A percentile compares a stretch with the other conserved stretches of the same genome.
phyloP scores from a whole-genome alignment of 2,113 vertebrate genomes.

The Gallinago undulata region DNA sequence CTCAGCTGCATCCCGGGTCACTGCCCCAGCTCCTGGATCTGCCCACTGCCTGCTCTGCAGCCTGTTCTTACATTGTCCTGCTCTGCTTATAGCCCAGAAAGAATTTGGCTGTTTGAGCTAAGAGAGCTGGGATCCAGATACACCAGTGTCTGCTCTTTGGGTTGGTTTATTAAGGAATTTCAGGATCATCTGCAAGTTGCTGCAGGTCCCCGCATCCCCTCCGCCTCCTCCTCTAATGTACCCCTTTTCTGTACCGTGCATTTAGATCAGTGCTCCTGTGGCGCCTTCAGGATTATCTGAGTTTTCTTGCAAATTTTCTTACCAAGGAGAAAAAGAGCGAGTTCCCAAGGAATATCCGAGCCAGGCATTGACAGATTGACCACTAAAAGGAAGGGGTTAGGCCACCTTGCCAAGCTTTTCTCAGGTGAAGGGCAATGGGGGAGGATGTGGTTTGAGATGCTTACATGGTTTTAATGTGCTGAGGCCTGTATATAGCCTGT shows the following conservation, averaged over 20 bases:
- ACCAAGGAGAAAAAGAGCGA: fast-evolving
- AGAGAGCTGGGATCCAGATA: fast-evolving
- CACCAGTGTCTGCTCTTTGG: neutral
- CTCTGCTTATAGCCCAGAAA: neutral
- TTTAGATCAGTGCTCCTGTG: neutral
- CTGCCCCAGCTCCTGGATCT: neutral
- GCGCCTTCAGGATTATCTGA: neutral
- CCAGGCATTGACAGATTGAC: fast-evolving
- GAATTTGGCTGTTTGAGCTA: fast-evolving
- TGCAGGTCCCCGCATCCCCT: neutral
- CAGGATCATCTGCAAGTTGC: neutral
- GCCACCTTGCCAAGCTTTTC: neutral
- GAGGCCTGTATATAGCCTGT: neutral
- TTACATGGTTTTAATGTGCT: neutral
- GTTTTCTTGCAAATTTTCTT: neutral
- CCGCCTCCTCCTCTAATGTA: neutral
- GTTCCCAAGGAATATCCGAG: neutral
- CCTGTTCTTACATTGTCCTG: neutral
- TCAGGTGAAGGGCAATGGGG: neutral
- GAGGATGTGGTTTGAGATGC: conserved; percentile 43
- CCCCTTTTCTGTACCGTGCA: fast-evolving
- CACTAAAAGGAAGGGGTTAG: neutral
- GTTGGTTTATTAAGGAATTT: neutral
- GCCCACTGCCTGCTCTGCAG: neutral
- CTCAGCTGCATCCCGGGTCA: neutral